Evolutionary conservation across 1,140 invertebrate genomes (phyloP).

Genomic region (Spodoptera litura): DNA sequence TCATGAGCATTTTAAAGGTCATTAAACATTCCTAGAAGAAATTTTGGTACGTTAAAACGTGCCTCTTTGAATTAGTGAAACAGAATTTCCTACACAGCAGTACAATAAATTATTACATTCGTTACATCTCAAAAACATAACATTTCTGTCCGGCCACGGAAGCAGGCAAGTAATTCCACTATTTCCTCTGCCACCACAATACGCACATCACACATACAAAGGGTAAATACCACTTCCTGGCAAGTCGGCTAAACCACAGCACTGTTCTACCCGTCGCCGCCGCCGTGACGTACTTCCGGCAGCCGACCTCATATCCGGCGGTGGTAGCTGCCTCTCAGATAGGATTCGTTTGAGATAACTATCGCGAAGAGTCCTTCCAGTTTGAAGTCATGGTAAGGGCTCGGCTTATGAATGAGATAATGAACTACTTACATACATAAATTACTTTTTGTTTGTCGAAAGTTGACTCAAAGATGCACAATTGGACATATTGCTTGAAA

Average conservation of each 20-base stretch:
- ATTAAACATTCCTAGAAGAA: too few species aligned
- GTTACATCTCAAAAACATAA: too few species aligned
- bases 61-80: too few species aligned
- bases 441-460: too few species aligned
- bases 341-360: not conserved
- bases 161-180: not conserved
- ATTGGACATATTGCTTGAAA: too few species aligned
- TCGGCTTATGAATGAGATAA: too few species aligned
- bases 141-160: not conserved
- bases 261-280: not conserved
- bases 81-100: too few species aligned
- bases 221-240: not conserved
- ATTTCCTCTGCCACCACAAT: not conserved
- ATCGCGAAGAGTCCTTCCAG: not conserved
- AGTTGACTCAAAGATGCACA: too few species aligned
- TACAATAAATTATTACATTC: too few species aligned
- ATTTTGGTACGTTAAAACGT: too few species aligned
- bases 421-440: too few species aligned
- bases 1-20: too few species aligned
- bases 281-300: constrained; percentile 5
- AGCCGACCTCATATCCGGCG: constrained; percentile 11
- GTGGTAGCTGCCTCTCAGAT: not conserved
- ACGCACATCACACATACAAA: not conserved
- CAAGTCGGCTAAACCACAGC: not conserved
- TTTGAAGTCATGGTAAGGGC: not conserved